A percentile compares a stretch with the other conserved stretches of the same genome.
These are phyloP conservation scores for Tribolium freemani DNA, from an alignment of 2,888 invertebrate genomes.

Conservation along the genomic window DNA sequence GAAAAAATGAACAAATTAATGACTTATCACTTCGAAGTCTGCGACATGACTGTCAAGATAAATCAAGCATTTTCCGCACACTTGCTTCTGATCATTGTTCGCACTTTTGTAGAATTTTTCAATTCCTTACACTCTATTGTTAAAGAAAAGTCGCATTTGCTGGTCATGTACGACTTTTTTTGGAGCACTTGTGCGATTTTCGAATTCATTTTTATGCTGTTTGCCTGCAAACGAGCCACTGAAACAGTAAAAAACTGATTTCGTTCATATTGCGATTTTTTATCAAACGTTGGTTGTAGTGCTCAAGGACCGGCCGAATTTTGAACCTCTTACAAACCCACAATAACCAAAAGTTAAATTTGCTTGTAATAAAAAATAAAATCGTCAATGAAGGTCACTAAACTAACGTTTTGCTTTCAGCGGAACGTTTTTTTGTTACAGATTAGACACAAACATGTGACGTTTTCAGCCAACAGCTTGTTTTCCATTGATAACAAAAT, in stretches of 20 bases:
- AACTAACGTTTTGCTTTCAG: constrained; percentile 3
- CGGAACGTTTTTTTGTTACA: constrained; percentile 24
- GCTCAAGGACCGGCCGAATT: constrained; percentile 12
- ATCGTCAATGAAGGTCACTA: background rate
- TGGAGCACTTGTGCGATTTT: constrained; percentile 29
- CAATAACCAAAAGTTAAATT: background rate
- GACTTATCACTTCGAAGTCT: constrained; percentile 21
- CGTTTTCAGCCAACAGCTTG: constrained; percentile 19
- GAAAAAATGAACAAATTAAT: constrained; percentile 10
- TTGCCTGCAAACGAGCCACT: constrained; percentile 5
- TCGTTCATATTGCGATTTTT: background rate
- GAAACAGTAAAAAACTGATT: constrained; percentile 5
- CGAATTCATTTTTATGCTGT: constrained; percentile 28
- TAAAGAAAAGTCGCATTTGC: constrained; percentile 13
- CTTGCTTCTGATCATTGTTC: constrained; percentile 23
- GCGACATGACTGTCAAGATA: constrained; percentile 1
- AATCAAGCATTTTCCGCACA: constrained; percentile 31
- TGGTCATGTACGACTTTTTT: constrained; percentile 24
- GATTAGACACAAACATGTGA: constrained; percentile 15
- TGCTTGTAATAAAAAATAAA: constrained; percentile 1
- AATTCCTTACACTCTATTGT: constrained; percentile 30
- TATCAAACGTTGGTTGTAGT: constrained; percentile 5
- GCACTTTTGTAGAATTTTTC: constrained; percentile 34
- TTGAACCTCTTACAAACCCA: constrained; percentile 4
- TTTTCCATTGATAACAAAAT: constrained; percentile 29